These are phyloP conservation scores for Lophura swinhoii DNA, from an alignment of 2,797 vertebrate species.

Conservation along the genomic window DNA sequence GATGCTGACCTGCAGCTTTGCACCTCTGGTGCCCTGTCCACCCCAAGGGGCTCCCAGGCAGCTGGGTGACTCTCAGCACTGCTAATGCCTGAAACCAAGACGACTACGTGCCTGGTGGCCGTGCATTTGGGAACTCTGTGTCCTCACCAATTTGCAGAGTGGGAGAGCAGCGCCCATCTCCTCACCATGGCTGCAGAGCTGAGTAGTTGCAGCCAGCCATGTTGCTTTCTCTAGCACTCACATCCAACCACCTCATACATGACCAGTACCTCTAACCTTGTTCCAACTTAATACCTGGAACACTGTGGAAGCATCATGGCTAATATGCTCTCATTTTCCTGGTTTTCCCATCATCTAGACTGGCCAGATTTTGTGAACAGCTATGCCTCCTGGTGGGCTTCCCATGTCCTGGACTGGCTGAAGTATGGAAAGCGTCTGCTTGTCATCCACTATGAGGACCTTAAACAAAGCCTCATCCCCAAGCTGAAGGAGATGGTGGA, in stretches of 20 bases:
- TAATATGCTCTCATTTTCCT: not conserved
- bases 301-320: not conserved
- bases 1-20: not conserved
- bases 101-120: fast-evolving
- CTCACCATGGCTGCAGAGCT: fast-evolving
- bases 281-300: fast-evolving
- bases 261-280: not conserved
- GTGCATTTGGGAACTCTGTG: not conserved
- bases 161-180: not conserved
- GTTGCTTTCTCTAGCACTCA: fast-evolving
- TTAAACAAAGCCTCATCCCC: conserved; percentile 86
- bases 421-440: conserved; percentile 88
- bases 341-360: conserved; percentile 71
- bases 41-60: not conserved
- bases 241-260: fast-evolving
- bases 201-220: fast-evolving
- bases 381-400: conserved; percentile 97
- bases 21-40: not conserved
- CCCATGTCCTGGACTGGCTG: conserved; percentile 93
- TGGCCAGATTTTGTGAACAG: conserved; percentile 96
- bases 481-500: conserved; percentile 86
- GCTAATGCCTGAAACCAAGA: fast-evolving
- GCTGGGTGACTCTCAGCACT: not conserved
- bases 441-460: conserved; percentile 93
- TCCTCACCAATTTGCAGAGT: not conserved